Conservation (phyloP, 2,113 vertebrate species). For the Nycticorax nycticorax region DNA sequence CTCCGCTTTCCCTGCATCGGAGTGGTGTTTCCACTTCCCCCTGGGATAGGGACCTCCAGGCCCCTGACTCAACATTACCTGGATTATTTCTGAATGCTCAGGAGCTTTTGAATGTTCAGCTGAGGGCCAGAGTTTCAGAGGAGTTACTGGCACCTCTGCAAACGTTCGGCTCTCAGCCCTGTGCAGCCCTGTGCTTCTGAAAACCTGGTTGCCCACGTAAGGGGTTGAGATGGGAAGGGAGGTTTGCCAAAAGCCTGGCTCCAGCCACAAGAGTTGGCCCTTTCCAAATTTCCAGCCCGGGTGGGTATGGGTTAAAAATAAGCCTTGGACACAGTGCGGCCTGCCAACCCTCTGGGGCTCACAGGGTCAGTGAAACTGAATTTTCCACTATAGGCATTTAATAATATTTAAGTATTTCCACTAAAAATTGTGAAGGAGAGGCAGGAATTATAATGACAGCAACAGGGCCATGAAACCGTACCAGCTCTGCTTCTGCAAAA, state of each 20-base stretch:
- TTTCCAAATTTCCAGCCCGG: background rate
- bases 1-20: fast-evolving
- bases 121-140: background rate
- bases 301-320: background rate
- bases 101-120: background rate
- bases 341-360: background rate
- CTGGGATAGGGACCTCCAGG: background rate
- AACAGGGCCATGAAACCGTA: fast-evolving
- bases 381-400: background rate
- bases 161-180: background rate
- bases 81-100: background rate
- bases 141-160: background rate
- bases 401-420: background rate
- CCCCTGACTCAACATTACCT: fast-evolving
- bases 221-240: background rate
- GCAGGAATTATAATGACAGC: fast-evolving
- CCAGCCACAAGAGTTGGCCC: fast-evolving
- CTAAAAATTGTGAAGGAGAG: background rate
- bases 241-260: background rate
- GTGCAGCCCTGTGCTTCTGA: background rate
- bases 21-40: fast-evolving
- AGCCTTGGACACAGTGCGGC: too few relatives aligned
- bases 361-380: fast-evolving
- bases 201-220: fast-evolving
- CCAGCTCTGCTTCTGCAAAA: background rate